Evolutionary conservation across 2,113 vertebrate species (phyloP).

Genomic region (Podarcis cretensis): DNA sequence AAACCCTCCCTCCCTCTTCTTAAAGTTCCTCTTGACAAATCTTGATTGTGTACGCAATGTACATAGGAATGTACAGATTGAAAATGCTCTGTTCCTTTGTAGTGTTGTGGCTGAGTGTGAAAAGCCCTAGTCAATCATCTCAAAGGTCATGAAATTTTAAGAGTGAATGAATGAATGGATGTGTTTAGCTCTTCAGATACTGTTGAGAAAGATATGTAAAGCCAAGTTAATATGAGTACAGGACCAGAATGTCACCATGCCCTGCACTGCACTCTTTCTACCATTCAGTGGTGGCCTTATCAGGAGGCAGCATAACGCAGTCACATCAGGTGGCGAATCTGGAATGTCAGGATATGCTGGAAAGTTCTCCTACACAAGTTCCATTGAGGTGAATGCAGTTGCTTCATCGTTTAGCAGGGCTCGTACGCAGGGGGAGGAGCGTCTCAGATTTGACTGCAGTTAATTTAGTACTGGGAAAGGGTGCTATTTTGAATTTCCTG

Average conservation of each 20-base stretch:
- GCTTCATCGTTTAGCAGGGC: neutral
- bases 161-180: neutral
- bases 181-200: neutral
- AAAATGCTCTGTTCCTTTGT: slow-evolving; percentile 37
- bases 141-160: neutral
- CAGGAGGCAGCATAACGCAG: neutral
- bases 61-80: slow-evolving; percentile 46
- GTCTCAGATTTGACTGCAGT: neutral
- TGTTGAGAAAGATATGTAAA: neutral
- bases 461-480: neutral
- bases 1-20: slow-evolving; percentile 33
- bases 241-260: neutral
- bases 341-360: neutral
- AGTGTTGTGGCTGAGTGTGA: neutral
- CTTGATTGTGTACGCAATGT: slow-evolving; percentile 49
- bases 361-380: neutral
- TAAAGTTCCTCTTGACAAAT: slow-evolving; percentile 30
- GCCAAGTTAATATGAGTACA: neutral
- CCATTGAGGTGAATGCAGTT: neutral
- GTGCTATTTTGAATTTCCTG: neutral
- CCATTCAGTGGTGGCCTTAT: neutral
- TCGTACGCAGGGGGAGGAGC: neutral
- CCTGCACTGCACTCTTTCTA: neutral
- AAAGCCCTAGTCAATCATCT: slow-evolving; percentile 56
- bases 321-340: neutral